These are phyloP conservation scores for Heterohyrax brucei DNA, from an alignment of 2,797 vertebrate genomes.

Conservation along the genomic window DNA sequence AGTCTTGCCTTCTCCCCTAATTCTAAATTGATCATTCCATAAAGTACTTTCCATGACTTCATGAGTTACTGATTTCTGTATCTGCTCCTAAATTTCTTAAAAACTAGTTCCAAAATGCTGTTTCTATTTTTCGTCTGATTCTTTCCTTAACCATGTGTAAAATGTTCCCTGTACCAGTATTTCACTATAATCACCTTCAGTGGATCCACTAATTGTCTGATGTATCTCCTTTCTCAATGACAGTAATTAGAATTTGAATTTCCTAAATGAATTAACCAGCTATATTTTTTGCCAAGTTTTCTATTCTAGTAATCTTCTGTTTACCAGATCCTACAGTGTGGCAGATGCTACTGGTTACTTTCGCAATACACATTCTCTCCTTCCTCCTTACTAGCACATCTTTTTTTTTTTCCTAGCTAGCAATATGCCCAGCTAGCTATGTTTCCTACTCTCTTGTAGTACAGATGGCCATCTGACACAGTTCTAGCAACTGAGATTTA, in stretches of 20 bases:
- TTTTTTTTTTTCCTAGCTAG: background rate
- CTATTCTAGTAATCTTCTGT: background rate
- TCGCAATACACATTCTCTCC: background rate
- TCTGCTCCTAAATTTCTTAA: conserved; percentile 48
- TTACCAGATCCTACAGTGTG: background rate
- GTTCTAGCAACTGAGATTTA: conserved; percentile 2
- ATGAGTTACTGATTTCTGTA: conserved; percentile 15
- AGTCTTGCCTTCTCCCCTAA: background rate
- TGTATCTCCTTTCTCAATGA: background rate
- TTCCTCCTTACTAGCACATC: background rate
- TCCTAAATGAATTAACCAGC: background rate
- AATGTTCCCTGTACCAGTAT: background rate
- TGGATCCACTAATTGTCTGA: background rate
- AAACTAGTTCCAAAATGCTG: conserved; percentile 2
- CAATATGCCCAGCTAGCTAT: background rate
- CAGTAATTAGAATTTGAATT: background rate
- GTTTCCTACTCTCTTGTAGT: conserved; percentile 37
- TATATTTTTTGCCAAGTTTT: conserved; percentile 24
- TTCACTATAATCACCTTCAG: conserved; percentile 24
- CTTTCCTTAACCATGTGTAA: conserved; percentile 4
- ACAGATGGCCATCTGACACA: background rate
- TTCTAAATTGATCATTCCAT: background rate
- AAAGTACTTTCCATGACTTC: conserved; percentile 6
- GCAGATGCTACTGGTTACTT: background rate
- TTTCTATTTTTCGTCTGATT: conserved; percentile 27